Evolutionary conservation across 1,140 invertebrate genomes (phyloP), one percentile per base, ranked within the genome.

Genomic region (Oncopodura yosiiana): DNA sequence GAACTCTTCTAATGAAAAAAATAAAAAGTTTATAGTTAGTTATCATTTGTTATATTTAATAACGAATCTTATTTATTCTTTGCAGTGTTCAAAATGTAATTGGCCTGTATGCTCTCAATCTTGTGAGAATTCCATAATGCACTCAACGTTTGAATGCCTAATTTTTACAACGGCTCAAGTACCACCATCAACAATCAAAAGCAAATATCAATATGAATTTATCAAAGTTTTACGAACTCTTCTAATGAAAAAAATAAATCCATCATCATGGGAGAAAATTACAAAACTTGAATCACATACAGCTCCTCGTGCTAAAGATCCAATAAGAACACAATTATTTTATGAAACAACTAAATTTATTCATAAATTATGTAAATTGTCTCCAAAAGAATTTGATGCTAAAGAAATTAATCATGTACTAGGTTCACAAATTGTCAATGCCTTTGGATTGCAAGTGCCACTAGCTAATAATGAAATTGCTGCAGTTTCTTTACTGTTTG

Each of bases 141-240:
- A 49, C 26, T 30, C 36, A 3, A 8, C 11, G 3, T 27, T 27
- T 21, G 49, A 51, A 42, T 51, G 49, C 11, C 1, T 11, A 29
- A 51, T 51, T 21, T 51, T 51, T 26, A 2, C 49, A 2, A 14
- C 11, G 3, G 26, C 26, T 18, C 30, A 16, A 14, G 49, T 51
- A 6, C 2, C 37, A 19, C 49, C 30, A 9, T 34, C 46, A 14
- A 34, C 38, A 1, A 6, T 41, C 38, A 51, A 36, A 42, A 51
- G 41, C 16, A 51, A 51, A 21, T 51, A 51, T 34, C 37, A 51
- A 32, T 51, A 51, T 37, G 49, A 51, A 42, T 51, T 41, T 51
- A 24, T 51, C 0, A 51, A 51, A 32, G 49, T 38, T 16, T 26
- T 51, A 19, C 49, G 49, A 5, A 41, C 36, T 30, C 49, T 51